Conservation (phyloP, 1,140 invertebrate species). For the Drosophila bifasciata region DNA sequence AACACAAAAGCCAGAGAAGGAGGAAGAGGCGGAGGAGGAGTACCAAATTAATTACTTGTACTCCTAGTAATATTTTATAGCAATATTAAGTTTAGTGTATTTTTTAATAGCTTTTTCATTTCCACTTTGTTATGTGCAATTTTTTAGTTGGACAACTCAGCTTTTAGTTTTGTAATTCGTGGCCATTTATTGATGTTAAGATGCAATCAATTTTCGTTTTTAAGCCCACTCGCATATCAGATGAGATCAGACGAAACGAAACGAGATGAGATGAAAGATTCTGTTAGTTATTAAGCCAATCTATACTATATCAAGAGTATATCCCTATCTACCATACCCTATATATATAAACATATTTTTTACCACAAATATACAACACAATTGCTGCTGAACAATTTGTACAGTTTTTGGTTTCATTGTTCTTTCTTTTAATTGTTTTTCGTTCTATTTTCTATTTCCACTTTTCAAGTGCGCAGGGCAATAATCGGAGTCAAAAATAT, state of each 20-base stretch:
- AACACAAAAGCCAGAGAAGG: slow-evolving; percentile 27
- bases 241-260: slow-evolving; percentile 1
- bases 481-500: slow-evolving; percentile 60
- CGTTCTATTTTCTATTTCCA: neutral
- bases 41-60: slow-evolving; percentile 15
- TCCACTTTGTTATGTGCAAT: slow-evolving; percentile 54
- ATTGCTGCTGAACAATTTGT: slow-evolving; percentile 27
- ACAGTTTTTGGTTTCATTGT: slow-evolving; percentile 29
- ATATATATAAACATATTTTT: slow-evolving; percentile 50
- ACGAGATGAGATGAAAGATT: slow-evolving; percentile 7
- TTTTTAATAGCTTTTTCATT: slow-evolving; percentile 42
- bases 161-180: slow-evolving; percentile 65
- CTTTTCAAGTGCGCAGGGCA: slow-evolving; percentile 59
- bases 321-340: slow-evolving; percentile 12
- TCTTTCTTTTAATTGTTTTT: slow-evolving; percentile 15
- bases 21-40: slow-evolving; percentile 11
- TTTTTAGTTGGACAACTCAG: slow-evolving; percentile 50
- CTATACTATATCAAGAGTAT: slow-evolving; percentile 41
- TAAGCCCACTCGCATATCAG: slow-evolving; percentile 67
- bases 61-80: too few relatives aligned
- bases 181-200: slow-evolving; percentile 54
- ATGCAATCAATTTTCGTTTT: slow-evolving; percentile 40
- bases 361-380: slow-evolving; percentile 65
- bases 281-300: slow-evolving; percentile 46
- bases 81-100: slow-evolving; percentile 42